Evolutionary conservation across 2,888 invertebrate species (phyloP).

Genomic region (Papilio elwesi): DNA sequence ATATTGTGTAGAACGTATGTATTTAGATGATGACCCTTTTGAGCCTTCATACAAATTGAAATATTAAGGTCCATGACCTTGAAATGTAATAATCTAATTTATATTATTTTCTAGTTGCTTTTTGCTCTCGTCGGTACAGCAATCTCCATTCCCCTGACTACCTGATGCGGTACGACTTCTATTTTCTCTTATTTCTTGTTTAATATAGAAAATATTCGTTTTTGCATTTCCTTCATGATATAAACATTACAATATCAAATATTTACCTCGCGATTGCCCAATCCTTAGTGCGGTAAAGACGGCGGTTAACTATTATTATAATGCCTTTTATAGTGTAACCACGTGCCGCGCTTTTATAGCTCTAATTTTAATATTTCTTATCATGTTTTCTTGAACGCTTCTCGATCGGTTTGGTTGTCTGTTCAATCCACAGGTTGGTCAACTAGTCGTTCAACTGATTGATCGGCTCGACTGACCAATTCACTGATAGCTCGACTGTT

Average conservation of each 20-base stretch:
- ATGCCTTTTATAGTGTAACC: not conserved
- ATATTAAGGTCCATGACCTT: no score
- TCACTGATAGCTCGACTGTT: no score
- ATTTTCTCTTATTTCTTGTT: no score
- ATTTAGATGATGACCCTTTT: no score
- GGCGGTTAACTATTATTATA: not conserved
- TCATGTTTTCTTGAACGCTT: not conserved
- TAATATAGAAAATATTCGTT: not conserved
- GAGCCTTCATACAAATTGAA: no score
- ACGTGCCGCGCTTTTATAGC: conserved; percentile 9
- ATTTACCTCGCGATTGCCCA: not conserved
- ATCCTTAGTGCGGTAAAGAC: not conserved
- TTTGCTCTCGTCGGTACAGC: no score
- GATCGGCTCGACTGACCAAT: not conserved
- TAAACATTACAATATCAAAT: conserved; percentile 1
- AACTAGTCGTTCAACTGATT: not conserved
- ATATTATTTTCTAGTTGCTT: no score
- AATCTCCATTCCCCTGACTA: no score
- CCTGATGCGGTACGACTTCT: no score
- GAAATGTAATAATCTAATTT: no score
- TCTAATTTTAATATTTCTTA: not conserved
- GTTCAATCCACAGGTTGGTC: no score
- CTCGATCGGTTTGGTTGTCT: not conserved
- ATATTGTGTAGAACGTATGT: no score
- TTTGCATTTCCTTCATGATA: not conserved